Evolutionary conservation across 2,888 invertebrate genomes (phyloP).

Genomic region (Coelopa pilipes): DNA sequence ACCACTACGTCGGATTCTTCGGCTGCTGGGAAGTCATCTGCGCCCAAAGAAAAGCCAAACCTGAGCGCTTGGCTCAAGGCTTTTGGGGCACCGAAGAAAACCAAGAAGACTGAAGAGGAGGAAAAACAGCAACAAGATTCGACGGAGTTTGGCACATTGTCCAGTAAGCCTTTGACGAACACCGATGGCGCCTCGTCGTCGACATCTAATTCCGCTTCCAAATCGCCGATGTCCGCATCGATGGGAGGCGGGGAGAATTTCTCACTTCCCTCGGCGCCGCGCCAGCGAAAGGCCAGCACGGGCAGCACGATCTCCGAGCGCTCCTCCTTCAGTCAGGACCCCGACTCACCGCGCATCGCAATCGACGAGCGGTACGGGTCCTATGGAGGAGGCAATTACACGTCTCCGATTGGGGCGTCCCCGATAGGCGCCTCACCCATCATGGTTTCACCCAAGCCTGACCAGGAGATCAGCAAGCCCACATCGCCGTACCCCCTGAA

Average conservation of each 20-base stretch:
- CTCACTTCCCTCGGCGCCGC: constrained; percentile 62
- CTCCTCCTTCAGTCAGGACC: constrained; percentile 81
- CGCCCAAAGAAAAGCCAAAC: constrained; percentile 72
- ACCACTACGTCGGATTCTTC: constrained; percentile 35
- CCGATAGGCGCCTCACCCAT: constrained; percentile 73
- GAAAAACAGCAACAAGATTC: constrained; percentile 49
- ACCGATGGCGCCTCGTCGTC: constrained; percentile 38
- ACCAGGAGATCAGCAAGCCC: constrained; percentile 73
- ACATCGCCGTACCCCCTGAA: constrained; percentile 78
- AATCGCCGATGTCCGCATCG: constrained; percentile 49
- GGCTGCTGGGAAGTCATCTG: constrained; percentile 32
- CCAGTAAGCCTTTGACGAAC: constrained; percentile 2
- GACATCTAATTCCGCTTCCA: constrained; percentile 45
- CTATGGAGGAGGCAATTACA: constrained; percentile 79
- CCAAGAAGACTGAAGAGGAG: constrained; percentile 74
- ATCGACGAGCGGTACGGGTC: constrained; percentile 71
- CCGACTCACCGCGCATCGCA: constrained; percentile 77
- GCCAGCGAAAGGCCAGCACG: constrained; percentile 79
- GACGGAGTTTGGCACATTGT: constrained; percentile 38
- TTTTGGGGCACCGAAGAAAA: constrained; percentile 85
- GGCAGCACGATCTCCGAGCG: constrained; percentile 83
- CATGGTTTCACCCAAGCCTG: constrained; percentile 79
- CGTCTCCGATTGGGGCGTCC: constrained; percentile 75
- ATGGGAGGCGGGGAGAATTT: constrained; percentile 54
- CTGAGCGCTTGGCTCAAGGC: constrained; percentile 93